Evolutionary conservation across 2,888 invertebrate genomes (phyloP), one percentile per base, ranked within the genome.

Genomic region (Ormyrus thymus): DNA sequence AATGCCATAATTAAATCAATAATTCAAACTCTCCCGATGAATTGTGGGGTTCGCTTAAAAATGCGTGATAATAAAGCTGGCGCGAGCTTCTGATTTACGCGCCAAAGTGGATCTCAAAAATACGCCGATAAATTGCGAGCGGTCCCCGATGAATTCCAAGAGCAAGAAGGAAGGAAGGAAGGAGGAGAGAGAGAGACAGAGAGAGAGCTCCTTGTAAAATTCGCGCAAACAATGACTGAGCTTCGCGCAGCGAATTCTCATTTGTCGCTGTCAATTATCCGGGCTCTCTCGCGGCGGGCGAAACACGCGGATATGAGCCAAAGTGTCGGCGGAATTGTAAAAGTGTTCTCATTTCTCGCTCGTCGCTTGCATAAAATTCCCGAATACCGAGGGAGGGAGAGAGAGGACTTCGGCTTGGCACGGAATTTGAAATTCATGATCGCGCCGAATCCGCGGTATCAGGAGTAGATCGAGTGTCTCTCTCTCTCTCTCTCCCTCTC

Each of bases 361-460:
- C 29, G 29, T 29, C 29, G 29, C 29, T 29, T 29, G 29, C 50
- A 51, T 58, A 50, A 58, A 70, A 70, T 64, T 70, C 43, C 15
- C 11, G 5, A 15, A 29, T 55, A 10, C 51, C 51, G 29, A 29
- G 3, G 4, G 29, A 29, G 29, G 4, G 29, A 29, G 29, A 29
- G 29, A 3, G 29, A 29, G 29, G 29, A 29, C 29, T 29, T 29
- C 29, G 29, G 29, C 13, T 45, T 45, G 72, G 62, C 64, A 58
- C 59, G 53, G 29, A 74, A 79, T 79, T 75, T 79, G 78, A 79
- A 79, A 79, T 79, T 79, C 78, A 79, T 74, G 70, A 78, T 78
- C 62, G 73, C 55, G 43, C 61, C 15, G 72, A 78, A 78, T 73
- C 69, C 62, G 56, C 58, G 58, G 29, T 29, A 29, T 29, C 29